Base-by-base conservation (phyloP, 2,797 vertebrate species). In the Emys orbicularis region DNA sequence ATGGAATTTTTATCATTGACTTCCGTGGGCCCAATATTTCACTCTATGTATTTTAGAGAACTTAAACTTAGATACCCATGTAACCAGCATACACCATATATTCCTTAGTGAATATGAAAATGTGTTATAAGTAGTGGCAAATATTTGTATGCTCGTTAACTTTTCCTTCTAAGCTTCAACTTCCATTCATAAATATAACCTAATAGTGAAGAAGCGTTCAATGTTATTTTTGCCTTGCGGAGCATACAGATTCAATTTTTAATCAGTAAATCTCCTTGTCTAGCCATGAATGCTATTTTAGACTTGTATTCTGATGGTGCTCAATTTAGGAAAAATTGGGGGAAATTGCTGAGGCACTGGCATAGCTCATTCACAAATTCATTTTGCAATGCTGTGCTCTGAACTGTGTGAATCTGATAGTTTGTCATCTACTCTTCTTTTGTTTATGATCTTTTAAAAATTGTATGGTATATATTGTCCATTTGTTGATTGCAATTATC, bases 1-100 rank as follows among this genome's bases (percentile, higher is more conserved):
- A 65, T 65, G 31, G 31, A 8, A 65, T 8, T 65, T 18, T 54
- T 10, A 25, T 9, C 1, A 81, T 0, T 0, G 8, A 91, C 88
- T 92, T 83, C 41, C n/a, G 4, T 79, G 19, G 11, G 84, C n/a
- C 1, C 1, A 49, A 2, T 6, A 54, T 1, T 79, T 86, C 56
- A 57, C 11, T 49, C 21, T 44, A 9, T 37, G 29, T 56, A 87
- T 91, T 88, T 54, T 57, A 12, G 74, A 84, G 1, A 92, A 53
- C 16, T 0, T 77, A 31, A 65, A 65, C 44, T 7, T 31, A 61
- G n/a, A 29, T 79, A 34, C 31, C 12, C 31, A 5, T 25, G 37
- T 91, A 37, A 84, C 16, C 81, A 85, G 65, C 59, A 54, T 12
- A 68, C 12, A 15, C 6, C 31, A 47, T 11, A 7, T 18, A 54